Evolutionary conservation across 2,797 vertebrate genomes (phyloP), one percentile per base, ranked within the genome.

Genomic region (Notoglanidium macrostoma): DNA sequence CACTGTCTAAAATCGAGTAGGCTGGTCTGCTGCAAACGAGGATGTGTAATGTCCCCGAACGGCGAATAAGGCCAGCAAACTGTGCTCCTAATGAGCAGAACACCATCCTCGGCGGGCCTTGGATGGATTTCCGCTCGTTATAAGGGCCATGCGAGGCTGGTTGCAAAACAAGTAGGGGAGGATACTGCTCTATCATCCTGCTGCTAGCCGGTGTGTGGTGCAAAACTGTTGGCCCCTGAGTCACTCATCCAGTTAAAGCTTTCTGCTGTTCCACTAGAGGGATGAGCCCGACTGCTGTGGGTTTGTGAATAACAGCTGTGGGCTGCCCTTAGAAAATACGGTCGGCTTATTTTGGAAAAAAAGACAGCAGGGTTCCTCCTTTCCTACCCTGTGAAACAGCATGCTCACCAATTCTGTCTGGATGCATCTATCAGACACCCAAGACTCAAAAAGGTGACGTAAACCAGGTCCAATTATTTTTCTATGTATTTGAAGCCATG

Each of bases 21-120:
- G 55, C 85, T 85, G 76, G 87, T 85, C 68, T 87, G 86, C 51
- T 78, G 65, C 40, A 68, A 85, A 59, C 72, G 26, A 55, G 70
- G 67, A 85, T 88, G 61, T 86, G 84, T 82, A 88, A 83, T 46
- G 72, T 83, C 72, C 87, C 72, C 51, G 72, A 79, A 85, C 86
- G 72, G 35, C 17, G 23, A 86, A 86, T 76, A 57, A 89, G 84
- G 35, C 90, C 74, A 59, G 55, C 59, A 87, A 83, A 87, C 72
- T 72, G 89, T 70, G 84, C 77, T 85, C 46, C 29, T 89, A 89
- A 90, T 88, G 84, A 89, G 85, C 84, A 80, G 78, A 79, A 59
- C 12, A 74, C 55, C 79, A 79, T 84, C 61, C 32, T 73, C 82
- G 65, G 44, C 49, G 23, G 72, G 83, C 49, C 72, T 46, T 11